A percentile compares a stretch with the other conserved stretches of the same genome.
phyloP scores from a whole-genome alignment of 2,888 invertebrate genomes.

The Stenolophus ochropezus region DNA sequence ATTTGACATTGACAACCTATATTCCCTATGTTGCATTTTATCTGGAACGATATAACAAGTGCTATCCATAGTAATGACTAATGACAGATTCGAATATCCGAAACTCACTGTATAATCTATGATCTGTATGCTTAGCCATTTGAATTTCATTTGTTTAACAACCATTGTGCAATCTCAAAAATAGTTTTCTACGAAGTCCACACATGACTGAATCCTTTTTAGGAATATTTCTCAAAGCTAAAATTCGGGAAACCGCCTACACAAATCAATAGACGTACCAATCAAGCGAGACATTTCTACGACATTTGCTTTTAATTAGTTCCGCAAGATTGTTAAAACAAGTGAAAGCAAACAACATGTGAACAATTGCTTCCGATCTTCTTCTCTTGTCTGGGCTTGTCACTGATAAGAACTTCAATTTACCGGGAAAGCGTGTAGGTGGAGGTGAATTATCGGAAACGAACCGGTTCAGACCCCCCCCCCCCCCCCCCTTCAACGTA shows the following conservation, averaged over 20 bases:
- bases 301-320: background rate
- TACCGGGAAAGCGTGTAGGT: background rate
- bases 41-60: too few relatives aligned
- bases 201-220: too few relatives aligned
- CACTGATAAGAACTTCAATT: slow-evolving; percentile 29
- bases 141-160: too few relatives aligned
- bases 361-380: slow-evolving; percentile 3
- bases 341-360: background rate
- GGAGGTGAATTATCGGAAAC: background rate
- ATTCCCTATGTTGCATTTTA: too few relatives aligned
- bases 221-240: background rate
- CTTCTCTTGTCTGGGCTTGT: background rate
- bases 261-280: background rate
- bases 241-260: background rate
- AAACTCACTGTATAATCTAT: too few relatives aligned
- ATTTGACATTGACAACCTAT: too few relatives aligned
- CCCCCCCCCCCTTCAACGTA: background rate
- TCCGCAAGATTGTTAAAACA: background rate
- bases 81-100: too few relatives aligned
- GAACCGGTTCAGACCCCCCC: background rate
- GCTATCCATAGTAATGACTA: too few relatives aligned
- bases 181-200: too few relatives aligned
- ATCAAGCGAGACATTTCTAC: background rate
- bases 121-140: too few relatives aligned
- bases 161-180: too few relatives aligned